A percentile compares a stretch with the other conserved stretches of the same genome.
Conservation (phyloP, 2,888 invertebrate genomes). For the Maniola hyperantus region DNA sequence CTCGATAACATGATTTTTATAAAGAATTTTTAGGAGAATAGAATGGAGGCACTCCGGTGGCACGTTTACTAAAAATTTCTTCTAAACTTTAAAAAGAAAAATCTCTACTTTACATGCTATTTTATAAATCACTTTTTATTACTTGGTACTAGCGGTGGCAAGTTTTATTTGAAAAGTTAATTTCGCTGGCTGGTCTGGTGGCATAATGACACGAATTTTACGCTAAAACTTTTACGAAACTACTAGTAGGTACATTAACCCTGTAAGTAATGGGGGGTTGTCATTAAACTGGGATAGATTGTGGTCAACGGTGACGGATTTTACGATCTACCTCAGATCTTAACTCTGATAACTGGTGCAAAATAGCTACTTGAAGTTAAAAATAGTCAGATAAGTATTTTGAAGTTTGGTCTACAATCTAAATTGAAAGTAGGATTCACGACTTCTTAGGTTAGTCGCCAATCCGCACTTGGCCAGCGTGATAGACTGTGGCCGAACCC, state of each 20-base stretch:
- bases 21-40: not conserved
- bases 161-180: conserved; percentile 2
- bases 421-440: too few relatives aligned
- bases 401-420: not conserved
- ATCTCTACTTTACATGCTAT: not conserved
- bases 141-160: conserved; percentile 2
- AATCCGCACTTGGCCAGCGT: too few relatives aligned
- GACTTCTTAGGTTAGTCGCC: too few relatives aligned
- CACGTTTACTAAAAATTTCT: not conserved
- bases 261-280: not conserved
- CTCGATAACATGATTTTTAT: conserved; percentile 20
- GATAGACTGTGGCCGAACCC: too few relatives aligned
- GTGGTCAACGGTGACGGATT: not conserved
- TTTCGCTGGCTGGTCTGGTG: conserved; percentile 1
- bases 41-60: not conserved
- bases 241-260: conserved; percentile 2
- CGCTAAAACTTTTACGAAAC: conserved; percentile 11
- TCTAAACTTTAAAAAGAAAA: conserved; percentile 6
- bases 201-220: conserved; percentile 15
- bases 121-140: conserved; percentile 16
- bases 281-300: conserved; percentile 10
- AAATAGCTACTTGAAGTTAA: not conserved
- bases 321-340: not conserved
- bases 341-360: not conserved
- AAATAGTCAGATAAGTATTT: not conserved